Evolutionary conservation across 2,888 invertebrate genomes (phyloP), one percentile per base, ranked within the genome.

Genomic region (Megamerina dolium): DNA sequence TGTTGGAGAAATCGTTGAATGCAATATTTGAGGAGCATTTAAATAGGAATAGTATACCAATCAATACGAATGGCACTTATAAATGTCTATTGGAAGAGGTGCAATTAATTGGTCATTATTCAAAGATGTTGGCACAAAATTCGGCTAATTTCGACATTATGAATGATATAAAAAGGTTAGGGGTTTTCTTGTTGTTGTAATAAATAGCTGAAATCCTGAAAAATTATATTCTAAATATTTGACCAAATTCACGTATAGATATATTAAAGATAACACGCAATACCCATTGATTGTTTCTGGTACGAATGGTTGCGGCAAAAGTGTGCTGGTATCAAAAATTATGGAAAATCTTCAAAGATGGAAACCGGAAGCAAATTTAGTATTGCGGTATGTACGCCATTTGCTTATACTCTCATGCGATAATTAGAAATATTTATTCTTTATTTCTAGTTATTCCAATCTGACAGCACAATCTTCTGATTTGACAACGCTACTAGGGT

Each of bases 231-330:
- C 4, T 12, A 21, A 13, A 21, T 21, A 27, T 10, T 26, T n/a
- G 3, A 12, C 9, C 6, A 34, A 12, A 17, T n/a, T n/a, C n/a
- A n/a, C n/a, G n/a, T 44, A 2, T 64, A 84, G 83, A 45, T 86
- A 86, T 57, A 76, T 86, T 12, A 56, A 63, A 19, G 65, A 63
- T 38, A 53, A 48, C 8, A 60, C 62, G 19, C 36, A 58, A 2
- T 57, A 61, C 40, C 87, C 88, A 0, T 69, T 90, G 45, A 79
- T 88, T 12, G 71, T 91, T 44, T 81, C 84, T 48, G 90, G 89
- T 0, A 79, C 82, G 19, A 78, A 81, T n/a, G 90, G 90, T 10
- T 84, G 85, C 66, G 90, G 90, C 1, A 90, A 90, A 71, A 87
- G 87, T 4, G 85, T 86, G 1, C 73, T 89, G 5, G 75, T 87